A percentile compares a stretch with the other conserved stretches of the same genome.
phyloP scores from a whole-genome alignment of 2,888 invertebrate species.

The Pardosa pseudoannulata region DNA sequence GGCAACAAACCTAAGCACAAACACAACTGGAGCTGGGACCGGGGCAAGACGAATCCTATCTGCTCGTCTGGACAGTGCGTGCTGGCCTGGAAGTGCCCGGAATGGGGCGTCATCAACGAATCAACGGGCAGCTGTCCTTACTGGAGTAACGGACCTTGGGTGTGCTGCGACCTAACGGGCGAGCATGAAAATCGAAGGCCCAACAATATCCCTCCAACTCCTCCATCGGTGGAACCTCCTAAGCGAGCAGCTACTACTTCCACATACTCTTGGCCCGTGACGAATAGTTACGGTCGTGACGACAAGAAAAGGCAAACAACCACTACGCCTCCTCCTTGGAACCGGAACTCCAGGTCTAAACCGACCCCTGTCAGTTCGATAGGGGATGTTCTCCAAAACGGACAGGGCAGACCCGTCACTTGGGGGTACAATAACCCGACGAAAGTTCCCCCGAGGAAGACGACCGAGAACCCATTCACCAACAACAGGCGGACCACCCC shows the following conservation, averaged over 20 bases:
- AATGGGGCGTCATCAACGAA: background rate
- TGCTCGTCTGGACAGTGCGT: constrained; percentile 26
- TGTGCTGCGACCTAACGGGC: constrained; percentile 18
- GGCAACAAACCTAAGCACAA: background rate
- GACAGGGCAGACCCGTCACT: too few species aligned
- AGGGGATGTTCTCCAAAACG: too few species aligned
- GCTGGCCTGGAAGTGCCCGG: constrained; percentile 20
- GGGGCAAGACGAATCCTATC: background rate
- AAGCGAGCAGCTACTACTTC: too few species aligned
- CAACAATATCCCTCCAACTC: background rate
- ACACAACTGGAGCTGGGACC: background rate
- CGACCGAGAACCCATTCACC: too few species aligned
- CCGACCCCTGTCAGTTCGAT: too few species aligned
- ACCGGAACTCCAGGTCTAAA: too few species aligned
- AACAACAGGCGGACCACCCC: background rate
- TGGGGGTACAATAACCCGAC: too few species aligned
- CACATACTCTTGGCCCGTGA: too few species aligned
- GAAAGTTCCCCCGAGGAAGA: too few species aligned
- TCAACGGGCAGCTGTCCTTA: constrained; percentile 5
- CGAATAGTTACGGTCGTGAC: too few species aligned
- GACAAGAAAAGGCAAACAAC: too few species aligned
- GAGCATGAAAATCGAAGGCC: background rate
- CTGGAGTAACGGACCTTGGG: constrained; percentile 11
- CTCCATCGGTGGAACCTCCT: background rate
- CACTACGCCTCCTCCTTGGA: too few species aligned